Conservation (phyloP, 2,888 invertebrate species). For the Drosophila peninsularis region DNA sequence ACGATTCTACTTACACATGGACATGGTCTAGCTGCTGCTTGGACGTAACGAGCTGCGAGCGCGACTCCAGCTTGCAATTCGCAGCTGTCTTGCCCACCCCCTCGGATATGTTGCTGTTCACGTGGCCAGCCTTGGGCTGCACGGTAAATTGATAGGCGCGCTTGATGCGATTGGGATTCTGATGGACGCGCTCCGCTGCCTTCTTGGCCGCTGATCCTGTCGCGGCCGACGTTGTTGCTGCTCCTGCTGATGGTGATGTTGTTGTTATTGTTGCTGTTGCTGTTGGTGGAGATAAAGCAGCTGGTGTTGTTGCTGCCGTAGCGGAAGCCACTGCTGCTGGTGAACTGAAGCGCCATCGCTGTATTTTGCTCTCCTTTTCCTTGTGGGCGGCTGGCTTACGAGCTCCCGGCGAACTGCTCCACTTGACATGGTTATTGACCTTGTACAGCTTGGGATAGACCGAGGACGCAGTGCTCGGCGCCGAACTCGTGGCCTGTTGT, state of each 20-base stretch:
- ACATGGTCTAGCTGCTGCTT: conserved; percentile 15
- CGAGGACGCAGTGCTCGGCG: conserved; percentile 11
- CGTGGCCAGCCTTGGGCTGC: conserved; percentile 3
- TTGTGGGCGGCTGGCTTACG: conserved; percentile 18
- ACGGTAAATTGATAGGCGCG: neutral
- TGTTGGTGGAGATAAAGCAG: neutral
- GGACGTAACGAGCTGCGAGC: neutral
- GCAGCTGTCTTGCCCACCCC: neutral
- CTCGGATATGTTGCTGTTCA: conserved; percentile 14
- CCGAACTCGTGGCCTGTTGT: conserved; percentile 22
- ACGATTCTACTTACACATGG: conserved; percentile 19
- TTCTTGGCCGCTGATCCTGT: conserved; percentile 16
- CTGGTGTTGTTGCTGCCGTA: neutral
- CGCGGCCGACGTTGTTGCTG: neutral
- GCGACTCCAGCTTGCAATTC: conserved; percentile 14
- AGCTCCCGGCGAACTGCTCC: neutral
- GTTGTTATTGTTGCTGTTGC: neutral
- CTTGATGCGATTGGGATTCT: neutral
- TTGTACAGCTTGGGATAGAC: conserved; percentile 44
- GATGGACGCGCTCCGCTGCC: neutral
- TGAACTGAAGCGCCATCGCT: conserved; percentile 14
- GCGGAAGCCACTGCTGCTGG: neutral
- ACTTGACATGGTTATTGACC: conserved; percentile 27
- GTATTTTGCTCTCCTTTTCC: conserved; percentile 25
- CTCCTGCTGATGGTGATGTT: neutral